Evolutionary conservation across 23 tunicate genomes (phyloP).

Genomic region (Aplidium turbinatum): DNA sequence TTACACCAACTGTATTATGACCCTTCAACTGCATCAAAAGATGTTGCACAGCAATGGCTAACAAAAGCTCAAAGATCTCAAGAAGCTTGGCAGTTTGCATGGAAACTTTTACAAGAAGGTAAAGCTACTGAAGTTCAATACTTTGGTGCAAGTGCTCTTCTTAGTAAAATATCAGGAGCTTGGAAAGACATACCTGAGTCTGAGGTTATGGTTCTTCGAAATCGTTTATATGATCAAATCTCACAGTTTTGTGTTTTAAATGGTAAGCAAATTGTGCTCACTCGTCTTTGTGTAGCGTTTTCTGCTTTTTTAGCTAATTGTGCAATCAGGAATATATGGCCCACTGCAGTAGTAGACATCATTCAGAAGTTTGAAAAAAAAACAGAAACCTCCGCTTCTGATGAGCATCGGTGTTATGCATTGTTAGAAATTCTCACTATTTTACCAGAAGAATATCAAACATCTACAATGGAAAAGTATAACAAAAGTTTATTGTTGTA

Average conservation of each 20-base stretch:
- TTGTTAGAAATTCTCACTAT: constrained; percentile 83
- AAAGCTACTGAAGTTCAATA: constrained; percentile 88
- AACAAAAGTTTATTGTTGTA: constrained; percentile 50
- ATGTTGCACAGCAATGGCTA: constrained; percentile 90
- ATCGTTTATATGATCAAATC: constrained; percentile 58
- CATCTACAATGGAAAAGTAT: constrained; percentile 51
- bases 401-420: constrained; percentile 50
- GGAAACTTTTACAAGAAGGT: constrained; percentile 57
- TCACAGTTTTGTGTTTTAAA: constrained; percentile 29
- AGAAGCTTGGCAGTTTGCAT: constrained; percentile 92
- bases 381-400: neutral
- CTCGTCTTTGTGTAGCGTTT: constrained; percentile 93
- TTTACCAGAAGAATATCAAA: constrained; percentile 89
- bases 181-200: constrained; percentile 74
- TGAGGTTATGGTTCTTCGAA: constrained; percentile 45
- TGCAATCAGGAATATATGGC: constrained; percentile 42
- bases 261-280: constrained; percentile 63
- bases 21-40: constrained; percentile 60
- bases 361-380: constrained; percentile 52
- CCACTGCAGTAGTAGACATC: constrained; percentile 63
- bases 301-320: constrained; percentile 73
- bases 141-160: constrained; percentile 91
- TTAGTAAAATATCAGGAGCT: constrained; percentile 64
- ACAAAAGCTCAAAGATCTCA: constrained; percentile 72
- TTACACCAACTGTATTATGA: constrained; percentile 83